These are phyloP conservation scores for Polyommatus iphigenia DNA, from an alignment of 2,888 invertebrate genomes.

Conservation along the genomic window DNA sequence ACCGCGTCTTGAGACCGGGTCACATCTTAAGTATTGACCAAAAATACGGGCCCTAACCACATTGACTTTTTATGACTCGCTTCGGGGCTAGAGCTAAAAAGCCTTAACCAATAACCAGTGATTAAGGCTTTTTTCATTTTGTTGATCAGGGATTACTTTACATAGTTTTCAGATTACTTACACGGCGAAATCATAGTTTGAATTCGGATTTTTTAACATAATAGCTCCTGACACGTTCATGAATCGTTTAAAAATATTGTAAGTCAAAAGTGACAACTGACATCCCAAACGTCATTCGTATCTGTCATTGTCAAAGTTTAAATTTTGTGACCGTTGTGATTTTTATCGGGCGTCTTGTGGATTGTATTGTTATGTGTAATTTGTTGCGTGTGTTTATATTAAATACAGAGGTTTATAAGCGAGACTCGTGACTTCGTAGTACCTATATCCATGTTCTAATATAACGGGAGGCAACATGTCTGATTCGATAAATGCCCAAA, in stretches of 20 bases:
- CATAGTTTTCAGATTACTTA: too few species aligned
- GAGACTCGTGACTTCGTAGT: not conserved
- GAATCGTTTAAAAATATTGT: not conserved
- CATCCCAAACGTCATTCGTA: not conserved
- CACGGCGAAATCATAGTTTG: too few species aligned
- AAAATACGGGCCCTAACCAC: too few species aligned
- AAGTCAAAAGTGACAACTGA: not conserved
- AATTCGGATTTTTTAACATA: too few species aligned
- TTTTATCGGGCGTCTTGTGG: not conserved
- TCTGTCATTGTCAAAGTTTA: slow-evolving; percentile 2
- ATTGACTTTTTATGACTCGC: too few species aligned
- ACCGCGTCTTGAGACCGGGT: too few species aligned
- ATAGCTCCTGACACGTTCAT: too few species aligned
- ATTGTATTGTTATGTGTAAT: not conserved
- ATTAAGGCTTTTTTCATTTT: too few species aligned
- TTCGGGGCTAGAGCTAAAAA: too few species aligned
- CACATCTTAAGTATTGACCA: too few species aligned
- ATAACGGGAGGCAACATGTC: slow-evolving; percentile 50
- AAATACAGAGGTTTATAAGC: not conserved
- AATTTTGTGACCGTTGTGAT: slow-evolving; percentile 10
- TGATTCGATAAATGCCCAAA: slow-evolving; percentile 50
- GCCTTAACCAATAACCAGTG: too few species aligned
- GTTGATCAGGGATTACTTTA: too few species aligned
- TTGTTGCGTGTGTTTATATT: not conserved
- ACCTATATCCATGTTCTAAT: slow-evolving; percentile 38